Percentiles rank a stretch among this genome's conserved stretches.
phyloP scores from a whole-genome alignment of 2,113 vertebrate species.

The Corvus hawaiiensis region DNA sequence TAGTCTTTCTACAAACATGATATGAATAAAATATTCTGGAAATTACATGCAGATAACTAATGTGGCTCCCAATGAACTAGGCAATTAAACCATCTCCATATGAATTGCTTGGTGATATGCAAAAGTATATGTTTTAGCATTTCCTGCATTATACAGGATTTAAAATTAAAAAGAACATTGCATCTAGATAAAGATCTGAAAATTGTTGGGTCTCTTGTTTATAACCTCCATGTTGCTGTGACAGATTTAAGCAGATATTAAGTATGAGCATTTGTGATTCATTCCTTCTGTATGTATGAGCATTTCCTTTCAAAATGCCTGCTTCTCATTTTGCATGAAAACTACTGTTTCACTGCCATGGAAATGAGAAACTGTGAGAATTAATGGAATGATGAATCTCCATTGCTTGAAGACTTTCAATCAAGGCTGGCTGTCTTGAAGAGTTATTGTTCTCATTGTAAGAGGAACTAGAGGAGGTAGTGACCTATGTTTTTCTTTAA shows the following conservation, averaged over 20 bases:
- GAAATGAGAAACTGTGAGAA: constrained; percentile 43
- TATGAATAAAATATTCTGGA: constrained; percentile 23
- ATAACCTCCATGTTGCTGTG: background rate
- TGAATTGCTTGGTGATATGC: constrained; percentile 7
- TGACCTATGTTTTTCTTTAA: background rate
- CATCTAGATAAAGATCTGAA: constrained; percentile 10
- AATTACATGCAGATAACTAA: background rate
- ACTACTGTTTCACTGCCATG: constrained; percentile 3
- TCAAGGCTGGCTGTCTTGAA: constrained; percentile 6
- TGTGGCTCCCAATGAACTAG: background rate
- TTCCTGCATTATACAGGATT: background rate
- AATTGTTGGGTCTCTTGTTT: constrained; percentile 24
- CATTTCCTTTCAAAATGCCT: background rate
- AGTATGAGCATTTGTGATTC: constrained; percentile 12
- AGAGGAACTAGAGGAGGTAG: background rate
- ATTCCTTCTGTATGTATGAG: constrained; percentile 1
- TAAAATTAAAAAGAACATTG: constrained; percentile 11
- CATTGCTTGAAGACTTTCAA: constrained; percentile 28
- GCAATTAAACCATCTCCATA: constrained; percentile 18
- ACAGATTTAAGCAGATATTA: constrained; percentile 11
- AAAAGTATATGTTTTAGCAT: constrained; percentile 3
- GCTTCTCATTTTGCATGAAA: constrained; percentile 18
- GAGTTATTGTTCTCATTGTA: background rate
- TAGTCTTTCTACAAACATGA: background rate
- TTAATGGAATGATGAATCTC: constrained; percentile 44